phyloP scores from a whole-genome alignment of 1,140 invertebrate genomes.

The Prorops nasuta region DNA sequence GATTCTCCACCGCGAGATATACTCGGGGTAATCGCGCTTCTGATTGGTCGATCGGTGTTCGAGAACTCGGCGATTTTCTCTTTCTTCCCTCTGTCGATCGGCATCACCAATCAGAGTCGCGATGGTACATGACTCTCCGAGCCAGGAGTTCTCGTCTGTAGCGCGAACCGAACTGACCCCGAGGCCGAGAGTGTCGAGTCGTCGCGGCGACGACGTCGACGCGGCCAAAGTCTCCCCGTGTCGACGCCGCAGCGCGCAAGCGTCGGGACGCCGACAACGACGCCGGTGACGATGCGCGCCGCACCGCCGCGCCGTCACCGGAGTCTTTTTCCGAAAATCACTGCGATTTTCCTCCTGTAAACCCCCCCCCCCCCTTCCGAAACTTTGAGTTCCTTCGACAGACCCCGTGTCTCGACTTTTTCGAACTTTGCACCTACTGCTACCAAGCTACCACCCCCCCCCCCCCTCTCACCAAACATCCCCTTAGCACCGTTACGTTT shows the following conservation, averaged over 20 bases:
- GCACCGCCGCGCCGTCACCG: neutral
- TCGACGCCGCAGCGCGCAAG: neutral
- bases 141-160: constrained; percentile 14
- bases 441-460: neutral
- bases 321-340: neutral
- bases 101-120: too few relatives aligned
- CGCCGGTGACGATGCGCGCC: constrained; percentile 8
- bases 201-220: neutral
- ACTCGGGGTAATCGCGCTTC: too few relatives aligned
- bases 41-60: too few relatives aligned
- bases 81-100: too few relatives aligned
- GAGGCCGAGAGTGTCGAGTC: constrained; percentile 13
- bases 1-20: too few relatives aligned
- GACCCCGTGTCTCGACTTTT: neutral
- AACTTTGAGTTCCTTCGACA: neutral
- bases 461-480: neutral
- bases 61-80: too few relatives aligned
- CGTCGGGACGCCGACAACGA: neutral
- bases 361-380: neutral
- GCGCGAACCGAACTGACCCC: constrained; percentile 29
- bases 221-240: neutral
- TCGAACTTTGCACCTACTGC: neutral
- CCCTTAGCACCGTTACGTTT: too few relatives aligned
- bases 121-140: constrained; percentile 1
- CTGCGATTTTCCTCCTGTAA: neutral